Conservation (phyloP, 2,113 vertebrate species). For the Hemiscyllium ocellatum region DNA sequence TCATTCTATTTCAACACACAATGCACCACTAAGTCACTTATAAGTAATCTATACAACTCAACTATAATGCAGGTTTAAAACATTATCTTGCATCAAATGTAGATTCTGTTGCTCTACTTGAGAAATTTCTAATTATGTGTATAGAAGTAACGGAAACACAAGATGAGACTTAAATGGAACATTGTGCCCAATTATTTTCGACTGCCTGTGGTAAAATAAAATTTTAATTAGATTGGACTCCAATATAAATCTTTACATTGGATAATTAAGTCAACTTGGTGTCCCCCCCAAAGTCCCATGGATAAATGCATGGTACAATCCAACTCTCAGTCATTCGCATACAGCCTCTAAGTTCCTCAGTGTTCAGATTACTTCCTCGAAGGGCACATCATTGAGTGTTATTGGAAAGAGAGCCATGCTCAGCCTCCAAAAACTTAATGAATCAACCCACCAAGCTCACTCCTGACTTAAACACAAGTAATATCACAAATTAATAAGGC, state of each 20-base stretch:
- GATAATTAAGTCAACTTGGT: not conserved
- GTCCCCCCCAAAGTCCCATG: too few relatives aligned
- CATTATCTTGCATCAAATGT: not conserved
- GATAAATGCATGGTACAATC: not conserved
- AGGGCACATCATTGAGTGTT: not conserved
- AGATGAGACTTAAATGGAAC: not conserved
- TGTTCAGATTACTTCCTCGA: not conserved
- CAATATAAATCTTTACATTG: not conserved
- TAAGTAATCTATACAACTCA: not conserved
- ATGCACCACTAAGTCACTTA: not conserved
- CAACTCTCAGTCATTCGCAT: not conserved
- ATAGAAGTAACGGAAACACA: not conserved
- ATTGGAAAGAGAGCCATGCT: not conserved
- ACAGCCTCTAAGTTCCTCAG: not conserved
- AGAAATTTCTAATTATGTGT: not conserved
- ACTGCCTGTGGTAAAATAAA: not conserved
- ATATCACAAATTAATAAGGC: not conserved
- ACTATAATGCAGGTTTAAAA: not conserved
- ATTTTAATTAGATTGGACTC: not conserved
- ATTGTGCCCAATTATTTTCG: not conserved
- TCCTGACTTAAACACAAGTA: not conserved
- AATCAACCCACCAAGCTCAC: constrained; percentile 4
- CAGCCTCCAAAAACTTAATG: not conserved
- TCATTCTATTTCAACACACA: not conserved
- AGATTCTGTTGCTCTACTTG: not conserved